These are phyloP conservation scores for Aporophyla lueneburgensis DNA, from an alignment of 2,888 invertebrate species.

Conservation along the genomic window DNA sequence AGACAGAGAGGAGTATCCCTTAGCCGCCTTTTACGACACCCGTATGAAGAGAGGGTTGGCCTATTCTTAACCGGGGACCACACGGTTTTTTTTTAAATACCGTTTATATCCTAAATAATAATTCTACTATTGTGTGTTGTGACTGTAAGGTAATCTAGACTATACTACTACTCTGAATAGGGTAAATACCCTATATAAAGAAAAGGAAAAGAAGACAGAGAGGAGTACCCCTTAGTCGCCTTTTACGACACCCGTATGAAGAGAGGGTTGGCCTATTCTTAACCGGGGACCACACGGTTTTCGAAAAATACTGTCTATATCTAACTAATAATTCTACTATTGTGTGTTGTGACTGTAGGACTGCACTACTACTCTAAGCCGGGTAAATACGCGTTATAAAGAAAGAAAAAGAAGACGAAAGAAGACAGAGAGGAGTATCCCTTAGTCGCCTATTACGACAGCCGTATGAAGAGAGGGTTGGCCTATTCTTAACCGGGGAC, in stretches of 20 bases:
- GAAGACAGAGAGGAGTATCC: neutral
- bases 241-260: neutral
- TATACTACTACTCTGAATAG: too few relatives aligned
- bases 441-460: constrained; percentile 16
- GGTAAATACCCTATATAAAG: too few relatives aligned
- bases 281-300: neutral
- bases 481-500: neutral
- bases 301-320: neutral
- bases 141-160: too few relatives aligned
- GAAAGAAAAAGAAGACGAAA: neutral
- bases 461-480: neutral
- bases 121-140: too few relatives aligned
- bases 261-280: constrained; percentile 1
- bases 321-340: too few relatives aligned
- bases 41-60: neutral
- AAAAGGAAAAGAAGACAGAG: neutral
- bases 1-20: neutral
- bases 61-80: constrained; percentile 4
- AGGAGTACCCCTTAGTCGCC: constrained; percentile 1
- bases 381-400: neutral
- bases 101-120: neutral
- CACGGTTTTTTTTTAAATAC: neutral
- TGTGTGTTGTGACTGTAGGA: too few relatives aligned
- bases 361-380: neutral
- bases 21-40: constrained; percentile 17